A percentile compares a stretch with the other conserved stretches of the same genome.
These are phyloP conservation scores for Chloroclysta siterata DNA, from an alignment of 2,888 invertebrate species.

Conservation along the genomic window DNA sequence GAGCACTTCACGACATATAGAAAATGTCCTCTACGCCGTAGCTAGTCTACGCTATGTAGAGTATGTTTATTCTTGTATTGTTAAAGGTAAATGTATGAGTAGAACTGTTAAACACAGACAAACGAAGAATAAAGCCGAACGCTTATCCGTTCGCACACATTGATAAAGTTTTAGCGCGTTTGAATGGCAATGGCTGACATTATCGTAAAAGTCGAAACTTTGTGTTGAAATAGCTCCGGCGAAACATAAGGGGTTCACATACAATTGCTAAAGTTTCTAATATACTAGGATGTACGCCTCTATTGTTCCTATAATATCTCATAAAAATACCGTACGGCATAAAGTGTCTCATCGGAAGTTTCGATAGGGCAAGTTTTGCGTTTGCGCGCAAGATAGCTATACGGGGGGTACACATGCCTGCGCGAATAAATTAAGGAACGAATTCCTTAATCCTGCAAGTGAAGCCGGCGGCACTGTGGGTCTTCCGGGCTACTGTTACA, in stretches of 20 bases:
- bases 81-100: slow-evolving; percentile 7
- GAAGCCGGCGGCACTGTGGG: slow-evolving; percentile 65
- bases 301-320: slow-evolving; percentile 75
- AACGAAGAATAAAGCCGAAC: slow-evolving; percentile 60
- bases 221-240: slow-evolving; percentile 77
- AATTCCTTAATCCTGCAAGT: slow-evolving; percentile 72
- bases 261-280: slow-evolving; percentile 83
- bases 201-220: slow-evolving; percentile 84
- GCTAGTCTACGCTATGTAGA: slow-evolving; percentile 4
- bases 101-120: slow-evolving; percentile 33
- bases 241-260: slow-evolving; percentile 83
- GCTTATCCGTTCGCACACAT: slow-evolving; percentile 82
- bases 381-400: slow-evolving; percentile 27
- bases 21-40: slow-evolving; percentile 15
- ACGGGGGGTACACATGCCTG: slow-evolving; percentile 30
- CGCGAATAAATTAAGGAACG: slow-evolving; percentile 60
- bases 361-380: slow-evolving; percentile 45
- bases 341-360: slow-evolving; percentile 61
- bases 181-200: slow-evolving; percentile 84
- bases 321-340: slow-evolving; percentile 74
- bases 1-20: not conserved
- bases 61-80: slow-evolving; percentile 4
- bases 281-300: slow-evolving; percentile 75
- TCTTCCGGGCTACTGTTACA: slow-evolving; percentile 72
- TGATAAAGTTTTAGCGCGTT: slow-evolving; percentile 83